Evolutionary conservation across 2,888 invertebrate genomes (phyloP).

Genomic region (Deilephila porcellus): DNA sequence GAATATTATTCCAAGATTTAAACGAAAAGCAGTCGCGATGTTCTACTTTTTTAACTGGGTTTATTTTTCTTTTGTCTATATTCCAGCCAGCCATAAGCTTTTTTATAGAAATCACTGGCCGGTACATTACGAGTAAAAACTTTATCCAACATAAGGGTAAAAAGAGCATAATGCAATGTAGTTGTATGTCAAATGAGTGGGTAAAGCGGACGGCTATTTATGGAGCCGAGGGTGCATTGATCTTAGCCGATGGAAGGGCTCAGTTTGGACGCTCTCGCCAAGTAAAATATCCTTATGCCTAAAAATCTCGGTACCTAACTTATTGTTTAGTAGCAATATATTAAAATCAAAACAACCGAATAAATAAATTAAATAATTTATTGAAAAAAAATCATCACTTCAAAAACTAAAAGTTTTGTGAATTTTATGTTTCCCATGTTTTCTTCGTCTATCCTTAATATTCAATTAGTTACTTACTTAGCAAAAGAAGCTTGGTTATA

Average conservation of each 20-base stretch:
- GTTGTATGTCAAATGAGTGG: constrained; percentile 40
- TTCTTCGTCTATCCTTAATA: too few relatives aligned
- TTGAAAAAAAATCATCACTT: background rate
- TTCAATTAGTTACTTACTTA: background rate
- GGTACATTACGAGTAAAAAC: constrained; percentile 8
- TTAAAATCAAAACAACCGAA: background rate
- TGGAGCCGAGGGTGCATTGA: constrained; percentile 67
- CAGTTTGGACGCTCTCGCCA: background rate
- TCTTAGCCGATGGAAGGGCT: constrained; percentile 45
- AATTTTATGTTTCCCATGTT: too few relatives aligned
- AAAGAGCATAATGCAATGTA: constrained; percentile 36
- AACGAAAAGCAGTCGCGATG: too few relatives aligned
- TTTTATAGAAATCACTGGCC: constrained; percentile 8
- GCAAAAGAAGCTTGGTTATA: background rate
- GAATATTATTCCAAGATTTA: too few relatives aligned
- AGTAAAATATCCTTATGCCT: background rate
- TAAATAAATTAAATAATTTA: background rate
- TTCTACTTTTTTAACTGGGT: too few relatives aligned
- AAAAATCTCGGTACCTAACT: background rate
- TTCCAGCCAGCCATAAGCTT: background rate
- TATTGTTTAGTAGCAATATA: background rate
- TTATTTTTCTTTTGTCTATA: background rate
- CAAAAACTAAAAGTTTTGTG: too few relatives aligned
- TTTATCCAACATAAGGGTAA: constrained; percentile 32
- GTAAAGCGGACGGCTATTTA: constrained; percentile 57